Percentiles rank a stretch among this genome's conserved stretches.
phyloP scores from a whole-genome alignment of 2,888 invertebrate species.

The Argyresthia goedartella region DNA sequence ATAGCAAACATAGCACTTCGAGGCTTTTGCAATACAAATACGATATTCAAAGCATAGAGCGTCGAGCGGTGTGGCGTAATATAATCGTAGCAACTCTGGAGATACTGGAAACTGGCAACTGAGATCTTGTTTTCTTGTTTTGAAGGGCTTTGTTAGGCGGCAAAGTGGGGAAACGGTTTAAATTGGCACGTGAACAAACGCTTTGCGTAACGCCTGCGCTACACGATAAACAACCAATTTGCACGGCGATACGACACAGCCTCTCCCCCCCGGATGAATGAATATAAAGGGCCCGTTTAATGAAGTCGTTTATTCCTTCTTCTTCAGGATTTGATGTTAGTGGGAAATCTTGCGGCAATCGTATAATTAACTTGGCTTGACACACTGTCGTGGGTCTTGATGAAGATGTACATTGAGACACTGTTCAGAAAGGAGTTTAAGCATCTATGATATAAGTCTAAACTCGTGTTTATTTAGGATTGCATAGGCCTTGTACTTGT shows the following conservation, averaged over 20 bases:
- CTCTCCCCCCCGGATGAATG: conserved; percentile 9
- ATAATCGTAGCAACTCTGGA: no score
- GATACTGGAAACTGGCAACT: conserved; percentile 20
- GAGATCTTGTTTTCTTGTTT: conserved; percentile 50
- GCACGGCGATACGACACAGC: conserved; percentile 19
- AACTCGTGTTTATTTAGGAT: no score
- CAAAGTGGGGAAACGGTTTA: conserved; percentile 31
- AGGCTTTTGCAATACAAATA: conserved; percentile 27
- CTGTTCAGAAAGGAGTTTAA: no score
- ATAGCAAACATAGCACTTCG: background rate
- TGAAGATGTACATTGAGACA: no score
- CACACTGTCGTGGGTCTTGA: no score
- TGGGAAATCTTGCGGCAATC: conserved; percentile 25
- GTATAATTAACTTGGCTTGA: conserved; percentile 35
- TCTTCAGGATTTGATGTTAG: conserved; percentile 14
- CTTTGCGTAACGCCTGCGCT: conserved; percentile 30
- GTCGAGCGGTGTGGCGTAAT: conserved; percentile 12
- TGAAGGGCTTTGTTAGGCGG: conserved; percentile 34
- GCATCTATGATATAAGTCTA: no score
- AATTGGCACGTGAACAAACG: conserved; percentile 38
- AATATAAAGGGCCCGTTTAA: conserved; percentile 41
- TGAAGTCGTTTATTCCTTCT: conserved; percentile 41
- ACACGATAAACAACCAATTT: conserved; percentile 52
- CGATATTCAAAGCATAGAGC: conserved; percentile 22
- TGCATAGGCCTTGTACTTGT: no score